Evolutionary conservation across 1,140 invertebrate genomes (phyloP).

Genomic region (Zeugodacus cucurbitae): DNA sequence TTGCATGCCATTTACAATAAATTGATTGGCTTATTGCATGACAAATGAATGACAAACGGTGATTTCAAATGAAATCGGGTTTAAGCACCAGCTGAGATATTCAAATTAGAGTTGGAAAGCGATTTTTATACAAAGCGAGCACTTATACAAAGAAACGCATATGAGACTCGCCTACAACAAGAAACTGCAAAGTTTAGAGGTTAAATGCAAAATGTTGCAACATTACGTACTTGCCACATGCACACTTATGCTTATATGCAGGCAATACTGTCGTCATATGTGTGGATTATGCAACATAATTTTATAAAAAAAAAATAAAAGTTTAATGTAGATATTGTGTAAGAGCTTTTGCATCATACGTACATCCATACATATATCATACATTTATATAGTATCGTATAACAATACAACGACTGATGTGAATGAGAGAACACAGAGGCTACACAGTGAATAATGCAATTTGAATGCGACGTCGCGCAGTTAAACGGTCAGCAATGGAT

Average conservation of each 20-base stretch:
- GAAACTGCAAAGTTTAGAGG: too few relatives aligned
- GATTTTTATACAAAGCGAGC: not conserved
- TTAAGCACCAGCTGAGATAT: not conserved
- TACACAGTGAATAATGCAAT: conserved; percentile 5
- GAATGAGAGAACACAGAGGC: too few relatives aligned
- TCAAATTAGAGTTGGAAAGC: not conserved
- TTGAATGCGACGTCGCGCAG: conserved; percentile 13
- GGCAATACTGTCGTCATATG: too few relatives aligned
- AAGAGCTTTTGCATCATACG: not conserved
- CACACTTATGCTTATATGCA: not conserved
- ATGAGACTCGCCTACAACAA: not conserved
- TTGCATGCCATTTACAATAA: not conserved
- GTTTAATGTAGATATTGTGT: not conserved
- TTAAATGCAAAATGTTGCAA: not conserved
- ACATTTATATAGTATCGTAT: not conserved
- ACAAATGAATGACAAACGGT: conserved; percentile 31
- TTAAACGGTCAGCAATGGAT: conserved; percentile 26
- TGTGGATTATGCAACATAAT: not conserved
- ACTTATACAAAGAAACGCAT: not conserved
- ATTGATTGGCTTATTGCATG: conserved; percentile 38
- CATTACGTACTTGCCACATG: not conserved
- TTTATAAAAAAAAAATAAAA: not conserved
- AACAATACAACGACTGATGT: not conserved
- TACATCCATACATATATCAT: not conserved
- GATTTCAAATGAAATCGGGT: not conserved